These are phyloP conservation scores for Rhegmatorhina hoffmannsi DNA, from an alignment of 2,113 vertebrate species.

Conservation along the genomic window DNA sequence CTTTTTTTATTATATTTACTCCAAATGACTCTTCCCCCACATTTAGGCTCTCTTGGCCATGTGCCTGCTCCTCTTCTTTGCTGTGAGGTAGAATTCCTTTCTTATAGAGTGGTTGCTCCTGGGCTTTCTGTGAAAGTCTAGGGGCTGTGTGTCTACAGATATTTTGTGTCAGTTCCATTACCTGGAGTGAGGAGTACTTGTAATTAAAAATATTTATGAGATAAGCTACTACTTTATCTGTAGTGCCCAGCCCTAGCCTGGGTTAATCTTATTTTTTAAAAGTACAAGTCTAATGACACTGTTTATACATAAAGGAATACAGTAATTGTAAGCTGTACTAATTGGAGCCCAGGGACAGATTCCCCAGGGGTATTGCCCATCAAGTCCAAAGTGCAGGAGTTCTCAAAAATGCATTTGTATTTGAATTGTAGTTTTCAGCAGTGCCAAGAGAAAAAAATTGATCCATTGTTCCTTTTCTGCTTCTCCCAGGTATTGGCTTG, in stretches of 20 bases:
- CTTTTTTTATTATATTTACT: constrained; percentile 53
- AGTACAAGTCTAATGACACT: constrained; percentile 71
- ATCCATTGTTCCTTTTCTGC: not conserved
- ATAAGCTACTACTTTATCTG: constrained; percentile 70
- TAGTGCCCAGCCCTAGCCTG: constrained; percentile 65
- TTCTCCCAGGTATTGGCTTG: not conserved
- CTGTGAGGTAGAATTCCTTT: constrained; percentile 75
- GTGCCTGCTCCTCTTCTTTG: constrained; percentile 67
- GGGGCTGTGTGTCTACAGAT: constrained; percentile 72
- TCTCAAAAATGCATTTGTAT: not conserved
- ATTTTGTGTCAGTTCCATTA: constrained; percentile 71
- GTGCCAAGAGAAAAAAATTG: not conserved
- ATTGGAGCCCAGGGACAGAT: not conserved
- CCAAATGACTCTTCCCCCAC: constrained; percentile 13
- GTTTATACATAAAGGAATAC: constrained; percentile 20
- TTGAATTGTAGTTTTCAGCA: not conserved
- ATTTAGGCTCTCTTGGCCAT: constrained; percentile 48
- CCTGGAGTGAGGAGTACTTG: constrained; percentile 70
- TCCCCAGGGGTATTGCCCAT: not conserved
- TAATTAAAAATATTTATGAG: constrained; percentile 72
- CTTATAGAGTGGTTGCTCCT: constrained; percentile 74
- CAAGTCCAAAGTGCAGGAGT: not conserved
- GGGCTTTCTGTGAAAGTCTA: constrained; percentile 96
- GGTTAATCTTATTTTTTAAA: constrained; percentile 69
- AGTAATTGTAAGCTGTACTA: not conserved